A percentile compares a stretch with the other conserved stretches of the same genome.
These are phyloP conservation scores for Lithophane socia DNA, from an alignment of 2,888 invertebrate species.

Conservation along the genomic window DNA sequence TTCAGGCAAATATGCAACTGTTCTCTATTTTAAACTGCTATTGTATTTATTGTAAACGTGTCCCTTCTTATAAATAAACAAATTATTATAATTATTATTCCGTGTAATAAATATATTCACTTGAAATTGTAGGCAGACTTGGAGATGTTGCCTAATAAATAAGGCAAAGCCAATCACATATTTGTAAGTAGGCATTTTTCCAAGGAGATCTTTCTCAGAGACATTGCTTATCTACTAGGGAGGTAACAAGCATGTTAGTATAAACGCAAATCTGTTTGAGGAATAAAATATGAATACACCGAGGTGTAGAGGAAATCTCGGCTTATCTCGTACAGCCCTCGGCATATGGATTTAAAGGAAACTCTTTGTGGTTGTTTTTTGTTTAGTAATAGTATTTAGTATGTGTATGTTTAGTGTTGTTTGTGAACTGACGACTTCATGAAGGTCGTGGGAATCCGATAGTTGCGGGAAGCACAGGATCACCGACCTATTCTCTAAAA, in stretches of 20 bases:
- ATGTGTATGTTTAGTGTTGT: background rate
- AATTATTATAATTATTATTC: too few species aligned
- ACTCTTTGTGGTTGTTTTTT: conserved; percentile 4
- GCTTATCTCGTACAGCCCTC: conserved; percentile 3
- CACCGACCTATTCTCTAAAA: background rate
- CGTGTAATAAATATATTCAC: background rate
- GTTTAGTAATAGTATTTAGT: background rate
- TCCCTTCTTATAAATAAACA: too few species aligned
- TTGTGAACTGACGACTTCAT: background rate
- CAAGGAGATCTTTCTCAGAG: background rate
- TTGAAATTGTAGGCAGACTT: background rate
- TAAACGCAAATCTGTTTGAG: conserved; percentile 16
- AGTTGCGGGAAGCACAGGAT: background rate
- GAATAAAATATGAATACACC: conserved; percentile 7
- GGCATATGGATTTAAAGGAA: conserved; percentile 2
- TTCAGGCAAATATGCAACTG: too few species aligned
- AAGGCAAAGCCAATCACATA: background rate
- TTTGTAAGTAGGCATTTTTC: background rate
- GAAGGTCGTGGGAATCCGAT: background rate
- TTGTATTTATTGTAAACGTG: too few species aligned
- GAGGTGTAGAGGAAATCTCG: conserved; percentile 10
- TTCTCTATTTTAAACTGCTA: too few species aligned
- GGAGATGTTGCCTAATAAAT: background rate
- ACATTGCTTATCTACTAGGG: background rate
- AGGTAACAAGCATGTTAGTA: background rate